Evolutionary conservation across 2,113 vertebrate species (phyloP), one percentile per base, ranked within the genome.

Genomic region (Telmatochromis sp.): DNA sequence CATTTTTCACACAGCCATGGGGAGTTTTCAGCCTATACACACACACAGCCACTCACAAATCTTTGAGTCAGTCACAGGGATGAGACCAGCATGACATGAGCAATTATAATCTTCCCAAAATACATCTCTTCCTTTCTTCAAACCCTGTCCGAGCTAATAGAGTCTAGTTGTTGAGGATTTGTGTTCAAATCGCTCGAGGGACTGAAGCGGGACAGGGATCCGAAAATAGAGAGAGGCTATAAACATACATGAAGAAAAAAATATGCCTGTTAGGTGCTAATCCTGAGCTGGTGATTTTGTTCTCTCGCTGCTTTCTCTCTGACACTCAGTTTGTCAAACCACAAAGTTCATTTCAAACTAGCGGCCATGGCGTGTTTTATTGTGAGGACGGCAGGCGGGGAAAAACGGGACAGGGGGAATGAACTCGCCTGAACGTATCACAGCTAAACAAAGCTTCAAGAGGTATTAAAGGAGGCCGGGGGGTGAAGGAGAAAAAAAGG

Each of bases 51-150:
- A 53, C 5, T 51, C 81, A 75, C 42, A 57, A 60, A 86, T 83
- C 84, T 60, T 57, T 73, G 50, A 88, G 85, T 88, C 87, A 87
- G 82, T 88, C 65, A 82, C 85, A 87, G 65, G 53, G 40, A 90
- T 55, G 82, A 81, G 85, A 89, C 85, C 79, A 86, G 86, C 90
- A 88, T 91, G 90, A 92, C 91, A 93, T 81, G 84, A 92, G 93
- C 87, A 91, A 93, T 92, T 93, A 91, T 88, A 91, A 90, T 91
- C 89, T 87, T 91, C 90, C 91, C 31, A 89, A 94, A 93, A 93
- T 93, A 91, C 75, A 93, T 91, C 87, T 82, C 81, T 54, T 80
- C 86, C 83, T 91, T 88, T 82, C 68, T 87, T 83, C 84, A 60
- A n/a, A 87, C 75, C 85, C 58, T 58, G 87, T 89, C 75, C 11